These are phyloP conservation scores for Drosophila prostipennis DNA, from an alignment of 2,888 invertebrate genomes.

Conservation along the genomic window DNA sequence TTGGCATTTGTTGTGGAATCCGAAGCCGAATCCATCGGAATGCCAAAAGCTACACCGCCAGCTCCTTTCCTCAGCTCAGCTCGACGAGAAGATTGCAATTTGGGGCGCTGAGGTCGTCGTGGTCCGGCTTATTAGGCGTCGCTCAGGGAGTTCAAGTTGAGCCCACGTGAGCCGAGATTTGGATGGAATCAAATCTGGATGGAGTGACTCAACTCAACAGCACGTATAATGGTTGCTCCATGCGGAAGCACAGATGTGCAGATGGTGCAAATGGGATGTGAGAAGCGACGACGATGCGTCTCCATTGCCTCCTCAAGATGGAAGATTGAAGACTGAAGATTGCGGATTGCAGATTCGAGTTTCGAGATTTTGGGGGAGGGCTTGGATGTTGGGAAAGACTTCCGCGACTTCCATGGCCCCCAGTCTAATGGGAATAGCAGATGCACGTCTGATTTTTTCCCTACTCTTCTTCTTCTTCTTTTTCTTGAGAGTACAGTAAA, in stretches of 20 bases:
- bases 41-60: constrained; percentile 47
- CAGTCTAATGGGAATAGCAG: constrained; percentile 1
- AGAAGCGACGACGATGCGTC: constrained; percentile 16
- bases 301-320: constrained; percentile 1
- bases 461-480: neutral
- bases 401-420: constrained; percentile 17
- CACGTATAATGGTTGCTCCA: constrained; percentile 19
- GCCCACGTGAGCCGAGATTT: constrained; percentile 22
- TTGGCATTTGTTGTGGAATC: constrained; percentile 68
- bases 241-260: constrained; percentile 30
- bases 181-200: neutral
- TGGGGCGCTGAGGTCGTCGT: constrained; percentile 35
- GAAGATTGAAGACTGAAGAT: constrained; percentile 1
- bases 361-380: constrained; percentile 1
- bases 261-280: constrained; percentile 19
- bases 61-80: constrained; percentile 14
- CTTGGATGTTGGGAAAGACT: constrained; percentile 17
- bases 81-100: constrained; percentile 37
- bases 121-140: constrained; percentile 23
- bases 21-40: constrained; percentile 51
- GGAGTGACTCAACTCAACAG: constrained; percentile 30
- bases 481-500: neutral
- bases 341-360: constrained; percentile 8
- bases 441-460: neutral
- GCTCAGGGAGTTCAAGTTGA: constrained; percentile 42